Evolutionary conservation across 2,113 vertebrate genomes (phyloP), one percentile per base, ranked within the genome.

Genomic region (Clarias magur): DNA sequence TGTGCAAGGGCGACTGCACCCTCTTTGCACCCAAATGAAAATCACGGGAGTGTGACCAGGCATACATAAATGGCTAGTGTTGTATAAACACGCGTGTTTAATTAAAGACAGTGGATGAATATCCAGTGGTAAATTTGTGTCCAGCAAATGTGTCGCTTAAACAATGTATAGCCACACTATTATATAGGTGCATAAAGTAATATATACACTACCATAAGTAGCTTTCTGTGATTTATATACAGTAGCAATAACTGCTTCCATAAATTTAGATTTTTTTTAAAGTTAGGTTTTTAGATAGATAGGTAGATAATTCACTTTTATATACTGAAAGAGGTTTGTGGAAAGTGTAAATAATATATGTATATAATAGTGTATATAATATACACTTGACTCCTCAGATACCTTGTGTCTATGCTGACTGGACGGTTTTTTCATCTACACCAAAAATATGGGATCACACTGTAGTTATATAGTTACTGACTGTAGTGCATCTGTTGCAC

Each of bases 1-100:
- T 80, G 67, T 80, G 27, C 65, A 90, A 89, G 84, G 67, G 89
- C 89, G 91, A 57, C 87, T 88, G 92, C 90, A 93, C 88, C 91
- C 90, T 89, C 72, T 38, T 17, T 85, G 60, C n/a, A n/a, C n/a
- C n/a, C 54, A 89, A 82, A 83, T 65, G 27, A 30, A 79, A 34
- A 8, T 62, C 42, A 82, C 15, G 16, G 56, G 48, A 48, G 16
- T 85, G 54, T 38, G 27, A 56, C 75, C 13, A 79, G 16, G 7
- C 75, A 57, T 15, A 54, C 25, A 56, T 0, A 79, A 56, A 54
- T 6, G 23, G 25, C 4, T 12, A 53, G 42, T 53, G 21, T 6
- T 75, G 23, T n/a, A 78, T 2, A 75, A 75, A 25, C 72, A 23
- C 38, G 56, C 15, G n/a, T 16, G 25, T 56, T 27, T 27, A 79